These are phyloP conservation scores for Urocolius indicus DNA, from an alignment of 2,113 vertebrate genomes.

Conservation along the genomic window DNA sequence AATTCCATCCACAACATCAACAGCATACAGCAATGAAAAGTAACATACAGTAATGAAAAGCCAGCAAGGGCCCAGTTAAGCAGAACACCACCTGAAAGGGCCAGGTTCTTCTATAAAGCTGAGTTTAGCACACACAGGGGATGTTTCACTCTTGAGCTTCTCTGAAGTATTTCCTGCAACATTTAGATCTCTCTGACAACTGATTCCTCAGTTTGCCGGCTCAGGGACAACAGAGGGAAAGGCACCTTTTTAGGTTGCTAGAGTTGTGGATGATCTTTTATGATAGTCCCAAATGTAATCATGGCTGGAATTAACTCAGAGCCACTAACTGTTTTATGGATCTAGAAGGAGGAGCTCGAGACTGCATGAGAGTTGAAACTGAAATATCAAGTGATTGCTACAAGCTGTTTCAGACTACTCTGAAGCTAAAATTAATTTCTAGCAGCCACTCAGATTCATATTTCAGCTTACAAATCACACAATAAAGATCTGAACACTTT, in stretches of 20 bases:
- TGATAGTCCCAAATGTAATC: not conserved
- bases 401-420: not conserved
- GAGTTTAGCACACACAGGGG: not conserved
- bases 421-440: not conserved
- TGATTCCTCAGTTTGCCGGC: not conserved
- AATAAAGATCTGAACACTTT: not conserved
- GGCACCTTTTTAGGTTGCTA: not conserved
- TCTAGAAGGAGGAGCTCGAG: not conserved
- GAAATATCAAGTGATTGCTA: not conserved
- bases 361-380: not conserved
- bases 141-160: not conserved
- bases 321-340: not conserved
- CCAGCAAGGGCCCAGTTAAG: not conserved
- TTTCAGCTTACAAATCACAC: slow-evolving; percentile 1
- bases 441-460: not conserved
- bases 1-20: not conserved
- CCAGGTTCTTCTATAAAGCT: not conserved
- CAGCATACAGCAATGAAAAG: not conserved
- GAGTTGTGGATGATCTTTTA: not conserved
- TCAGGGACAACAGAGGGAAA: not conserved
- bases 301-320: not conserved
- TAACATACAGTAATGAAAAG: not conserved
- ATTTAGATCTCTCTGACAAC: not conserved
- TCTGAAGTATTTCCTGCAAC: not conserved
- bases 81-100: not conserved